Evolutionary conservation across 2,888 invertebrate genomes (phyloP).

Genomic region (Agrenia bidenticulata): DNA sequence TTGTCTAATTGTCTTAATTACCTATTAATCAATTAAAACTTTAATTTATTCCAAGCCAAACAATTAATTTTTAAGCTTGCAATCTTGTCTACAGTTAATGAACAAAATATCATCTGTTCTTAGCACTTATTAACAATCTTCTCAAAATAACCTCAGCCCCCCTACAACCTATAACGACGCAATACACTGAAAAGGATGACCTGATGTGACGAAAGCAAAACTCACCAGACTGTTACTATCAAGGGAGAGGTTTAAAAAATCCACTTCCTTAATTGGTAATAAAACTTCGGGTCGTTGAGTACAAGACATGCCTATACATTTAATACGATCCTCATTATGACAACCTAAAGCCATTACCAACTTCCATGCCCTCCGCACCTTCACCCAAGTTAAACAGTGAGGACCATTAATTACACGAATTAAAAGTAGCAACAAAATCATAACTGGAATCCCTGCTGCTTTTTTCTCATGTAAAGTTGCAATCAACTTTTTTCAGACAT

Average conservation of each 20-base stretch:
- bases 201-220: not conserved
- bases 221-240: slow-evolving; percentile 3
- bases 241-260: slow-evolving; percentile 36
- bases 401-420: slow-evolving; percentile 17
- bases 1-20: too few species aligned
- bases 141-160: too few species aligned
- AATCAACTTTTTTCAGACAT: too few species aligned
- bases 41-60: too few species aligned
- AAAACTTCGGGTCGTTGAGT: slow-evolving; percentile 44
- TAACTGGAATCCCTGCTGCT: slow-evolving; percentile 14
- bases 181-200: too few species aligned
- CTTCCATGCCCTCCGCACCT: slow-evolving; percentile 5
- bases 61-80: too few species aligned
- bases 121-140: too few species aligned
- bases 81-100: too few species aligned
- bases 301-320: slow-evolving; percentile 19
- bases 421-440: slow-evolving; percentile 15
- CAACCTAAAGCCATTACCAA: slow-evolving; percentile 10
- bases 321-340: slow-evolving; percentile 14
- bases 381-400: not conserved
- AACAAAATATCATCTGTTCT: too few species aligned
- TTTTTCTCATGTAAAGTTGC: not conserved
- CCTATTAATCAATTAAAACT: too few species aligned
- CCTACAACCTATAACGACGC: too few species aligned
- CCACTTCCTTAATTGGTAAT: slow-evolving; percentile 50